A percentile compares a stretch with the other conserved stretches of the same genome.
Conservation (phyloP, 2,797 vertebrate genomes). For the Hirundo rustica region DNA sequence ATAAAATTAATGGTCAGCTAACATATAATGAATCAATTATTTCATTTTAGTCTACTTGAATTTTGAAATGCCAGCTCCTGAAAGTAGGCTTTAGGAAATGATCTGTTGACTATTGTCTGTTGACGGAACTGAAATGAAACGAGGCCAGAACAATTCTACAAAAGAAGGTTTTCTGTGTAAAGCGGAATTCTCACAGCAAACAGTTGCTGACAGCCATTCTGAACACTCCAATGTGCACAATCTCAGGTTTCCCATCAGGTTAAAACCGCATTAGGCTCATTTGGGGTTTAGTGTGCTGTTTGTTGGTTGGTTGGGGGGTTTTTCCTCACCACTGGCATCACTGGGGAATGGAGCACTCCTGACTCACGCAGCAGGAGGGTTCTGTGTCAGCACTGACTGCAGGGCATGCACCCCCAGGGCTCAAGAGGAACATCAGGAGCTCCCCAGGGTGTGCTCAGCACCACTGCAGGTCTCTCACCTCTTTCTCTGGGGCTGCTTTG, state of each 20-base stretch:
- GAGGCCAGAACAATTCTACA: background rate
- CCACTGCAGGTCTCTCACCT: background rate
- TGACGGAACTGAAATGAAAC: background rate
- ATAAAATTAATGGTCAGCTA: background rate
- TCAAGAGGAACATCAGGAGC: background rate
- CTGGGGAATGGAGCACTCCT: background rate
- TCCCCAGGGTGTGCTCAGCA: background rate
- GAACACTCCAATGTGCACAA: background rate
- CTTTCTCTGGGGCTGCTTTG: background rate
- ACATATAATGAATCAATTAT: background rate
- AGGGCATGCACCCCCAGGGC: background rate
- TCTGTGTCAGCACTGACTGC: background rate
- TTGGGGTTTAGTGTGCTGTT: background rate
- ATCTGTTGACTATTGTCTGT: background rate
- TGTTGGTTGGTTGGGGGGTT: rapidly evolving
- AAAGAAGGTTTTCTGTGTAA: background rate
- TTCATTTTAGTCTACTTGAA: background rate
- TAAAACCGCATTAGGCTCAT: background rate
- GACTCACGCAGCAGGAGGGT: background rate
- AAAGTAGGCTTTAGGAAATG: background rate
- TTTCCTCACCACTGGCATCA: background rate
- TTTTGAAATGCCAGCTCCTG: background rate
- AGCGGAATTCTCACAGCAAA: background rate
- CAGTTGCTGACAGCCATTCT: background rate
- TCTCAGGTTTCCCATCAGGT: background rate